Evolutionary conservation across 1,140 invertebrate species (phyloP).

Genomic region (Zaprionus ornatus): DNA sequence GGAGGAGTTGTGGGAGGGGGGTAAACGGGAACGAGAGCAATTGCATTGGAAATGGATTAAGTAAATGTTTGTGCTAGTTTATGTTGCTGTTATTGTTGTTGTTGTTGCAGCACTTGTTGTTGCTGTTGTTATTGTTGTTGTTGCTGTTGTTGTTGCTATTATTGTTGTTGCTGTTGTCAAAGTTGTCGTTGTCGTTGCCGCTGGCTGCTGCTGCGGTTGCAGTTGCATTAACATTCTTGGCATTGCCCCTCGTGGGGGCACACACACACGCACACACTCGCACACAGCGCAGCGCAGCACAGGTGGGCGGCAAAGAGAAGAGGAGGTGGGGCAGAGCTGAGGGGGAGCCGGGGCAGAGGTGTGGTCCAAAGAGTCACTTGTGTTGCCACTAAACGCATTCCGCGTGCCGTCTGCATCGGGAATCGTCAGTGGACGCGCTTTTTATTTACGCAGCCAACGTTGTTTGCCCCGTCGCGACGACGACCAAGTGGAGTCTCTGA

Average conservation of each 20-base stretch:
- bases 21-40: slow-evolving; percentile 53
- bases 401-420: slow-evolving; percentile 46
- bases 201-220: slow-evolving; percentile 15
- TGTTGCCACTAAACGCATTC: slow-evolving; percentile 71
- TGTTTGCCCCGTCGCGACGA: slow-evolving; percentile 62
- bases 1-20: not conserved
- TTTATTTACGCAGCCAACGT: slow-evolving; percentile 74
- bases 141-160: slow-evolving; percentile 21
- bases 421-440: slow-evolving; percentile 54
- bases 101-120: slow-evolving; percentile 24
- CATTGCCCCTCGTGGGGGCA: slow-evolving; percentile 27
- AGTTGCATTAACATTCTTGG: slow-evolving; percentile 72
- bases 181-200: slow-evolving; percentile 37
- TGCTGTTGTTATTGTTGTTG: slow-evolving; percentile 14
- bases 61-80: slow-evolving; percentile 75
- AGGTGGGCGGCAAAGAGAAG: not conserved
- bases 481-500: slow-evolving; percentile 37
- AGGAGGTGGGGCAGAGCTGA: not conserved
- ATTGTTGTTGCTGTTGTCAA: slow-evolving; percentile 29
- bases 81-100: slow-evolving; percentile 17
- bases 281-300: no score
- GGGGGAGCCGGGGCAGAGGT: not conserved
- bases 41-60: slow-evolving; percentile 74
- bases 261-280: not conserved
- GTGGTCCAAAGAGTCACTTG: not conserved